phyloP scores from a whole-genome alignment of 2,888 invertebrate genomes.

The Spatulosminthurus flaviceps region DNA sequence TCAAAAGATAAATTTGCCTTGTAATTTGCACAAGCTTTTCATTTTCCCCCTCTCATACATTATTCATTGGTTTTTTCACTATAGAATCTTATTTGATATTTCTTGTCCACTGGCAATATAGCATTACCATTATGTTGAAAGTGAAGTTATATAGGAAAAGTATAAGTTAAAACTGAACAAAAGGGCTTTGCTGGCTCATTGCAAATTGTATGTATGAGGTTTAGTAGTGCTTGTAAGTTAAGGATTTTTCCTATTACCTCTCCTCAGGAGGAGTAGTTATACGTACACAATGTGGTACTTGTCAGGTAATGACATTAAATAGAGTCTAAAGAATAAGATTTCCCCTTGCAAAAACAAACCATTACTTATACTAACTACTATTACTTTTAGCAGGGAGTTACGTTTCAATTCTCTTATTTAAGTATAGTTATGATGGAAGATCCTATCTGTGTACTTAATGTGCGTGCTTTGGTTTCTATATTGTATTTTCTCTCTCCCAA shows the following conservation, averaged over 20 bases:
- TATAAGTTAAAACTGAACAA: conserved; percentile 7
- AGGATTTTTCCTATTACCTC: neutral
- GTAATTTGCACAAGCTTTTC: conserved; percentile 12
- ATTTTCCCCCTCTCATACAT: neutral
- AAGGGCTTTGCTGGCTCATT: conserved; percentile 4
- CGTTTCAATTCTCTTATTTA: conserved; percentile 8
- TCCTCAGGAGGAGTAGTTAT: neutral
- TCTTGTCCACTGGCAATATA: too few species aligned
- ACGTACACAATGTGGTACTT: neutral
- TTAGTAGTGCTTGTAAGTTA: too few species aligned
- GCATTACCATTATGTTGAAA: neutral
- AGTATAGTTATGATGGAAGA: conserved; percentile 3
- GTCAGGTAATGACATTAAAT: conserved; percentile 8
- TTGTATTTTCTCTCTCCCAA: neutral
- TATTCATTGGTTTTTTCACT: neutral
- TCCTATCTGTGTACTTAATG: neutral
- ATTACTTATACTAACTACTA: neutral
- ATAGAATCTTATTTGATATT: neutral
- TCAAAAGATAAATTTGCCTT: neutral
- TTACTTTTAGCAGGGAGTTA: neutral
- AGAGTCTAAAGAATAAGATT: neutral
- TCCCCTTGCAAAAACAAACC: neutral
- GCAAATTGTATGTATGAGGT: neutral
- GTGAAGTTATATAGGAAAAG: neutral
- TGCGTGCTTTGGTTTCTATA: conserved; percentile 6